Percentiles rank a stretch among this genome's conserved stretches.
Conservation (phyloP, 2,888 invertebrate genomes). For the Scaptomyza flava region DNA sequence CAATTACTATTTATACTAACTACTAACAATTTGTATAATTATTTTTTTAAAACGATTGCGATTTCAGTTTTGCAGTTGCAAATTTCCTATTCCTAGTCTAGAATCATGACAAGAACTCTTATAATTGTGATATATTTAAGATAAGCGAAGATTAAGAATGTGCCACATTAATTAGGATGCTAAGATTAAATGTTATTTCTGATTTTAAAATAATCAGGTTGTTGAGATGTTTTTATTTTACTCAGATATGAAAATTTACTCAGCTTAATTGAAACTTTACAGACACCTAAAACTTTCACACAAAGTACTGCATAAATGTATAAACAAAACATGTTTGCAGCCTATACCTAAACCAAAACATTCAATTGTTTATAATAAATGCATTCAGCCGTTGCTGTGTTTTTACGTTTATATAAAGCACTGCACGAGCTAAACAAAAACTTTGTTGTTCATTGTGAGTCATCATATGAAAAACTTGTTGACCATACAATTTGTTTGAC, state of each 20-base stretch:
- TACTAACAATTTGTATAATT: too few species aligned
- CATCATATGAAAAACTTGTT: constrained; percentile 9
- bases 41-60: too few species aligned
- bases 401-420: too few species aligned
- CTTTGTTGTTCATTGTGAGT: constrained; percentile 15
- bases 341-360: not conserved
- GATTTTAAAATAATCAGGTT: not conserved
- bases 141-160: not conserved
- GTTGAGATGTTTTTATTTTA: too few species aligned
- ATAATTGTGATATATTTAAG: not conserved
- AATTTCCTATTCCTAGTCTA: not conserved
- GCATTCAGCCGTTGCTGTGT: not conserved
- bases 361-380: constrained; percentile 31
- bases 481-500: constrained; percentile 3
- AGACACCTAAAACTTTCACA: not conserved
- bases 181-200: not conserved
- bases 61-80: not conserved
- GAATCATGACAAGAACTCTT: not conserved
- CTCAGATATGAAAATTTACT: too few species aligned
- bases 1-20: too few species aligned
- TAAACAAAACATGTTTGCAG: too few species aligned
- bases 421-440: constrained; percentile 2
- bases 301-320: not conserved
- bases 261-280: not conserved
- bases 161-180: not conserved